Evolutionary conservation across 37 sponge, comb jelly and placozoan genomes (phyloP).

Genomic region (Mnemiopsis leidyi): DNA sequence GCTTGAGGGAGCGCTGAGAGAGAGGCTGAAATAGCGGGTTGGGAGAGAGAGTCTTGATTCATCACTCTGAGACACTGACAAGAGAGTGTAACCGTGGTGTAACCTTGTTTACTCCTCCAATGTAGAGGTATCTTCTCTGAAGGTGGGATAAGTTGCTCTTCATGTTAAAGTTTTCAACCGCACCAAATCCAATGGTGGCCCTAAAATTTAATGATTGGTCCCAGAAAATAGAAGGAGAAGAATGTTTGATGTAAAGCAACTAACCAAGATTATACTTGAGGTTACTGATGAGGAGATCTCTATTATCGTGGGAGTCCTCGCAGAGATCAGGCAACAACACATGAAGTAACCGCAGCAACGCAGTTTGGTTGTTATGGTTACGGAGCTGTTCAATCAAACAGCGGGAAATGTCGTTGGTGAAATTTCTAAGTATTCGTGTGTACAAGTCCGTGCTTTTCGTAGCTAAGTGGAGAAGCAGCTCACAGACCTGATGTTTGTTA

Average conservation of each 20-base stretch:
- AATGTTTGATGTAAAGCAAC: no score
- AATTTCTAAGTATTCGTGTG: background rate
- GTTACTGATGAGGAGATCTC: background rate
- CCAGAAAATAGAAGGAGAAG: no score
- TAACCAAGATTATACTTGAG: background rate
- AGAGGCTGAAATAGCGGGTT: background rate
- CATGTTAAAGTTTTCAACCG: no score
- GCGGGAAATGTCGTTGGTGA: background rate
- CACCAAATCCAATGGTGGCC: no score
- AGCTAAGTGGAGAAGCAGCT: background rate
- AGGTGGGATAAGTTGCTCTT: no score
- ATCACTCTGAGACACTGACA: constrained; percentile 7
- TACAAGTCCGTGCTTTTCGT: background rate
- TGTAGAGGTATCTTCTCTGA: constrained; percentile 1
- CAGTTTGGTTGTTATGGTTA: background rate
- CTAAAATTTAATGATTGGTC: no score
- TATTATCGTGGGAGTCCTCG: background rate
- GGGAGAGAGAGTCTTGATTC: background rate
- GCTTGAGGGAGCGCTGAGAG: background rate
- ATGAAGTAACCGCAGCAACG: background rate
- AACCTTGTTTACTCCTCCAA: background rate
- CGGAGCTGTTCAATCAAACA: background rate
- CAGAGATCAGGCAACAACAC: background rate
- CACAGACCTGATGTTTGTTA: background rate
- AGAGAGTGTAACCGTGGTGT: background rate